Evolutionary conservation across 2,888 invertebrate genomes (phyloP).

Genomic region (Agonopterix arenella): DNA sequence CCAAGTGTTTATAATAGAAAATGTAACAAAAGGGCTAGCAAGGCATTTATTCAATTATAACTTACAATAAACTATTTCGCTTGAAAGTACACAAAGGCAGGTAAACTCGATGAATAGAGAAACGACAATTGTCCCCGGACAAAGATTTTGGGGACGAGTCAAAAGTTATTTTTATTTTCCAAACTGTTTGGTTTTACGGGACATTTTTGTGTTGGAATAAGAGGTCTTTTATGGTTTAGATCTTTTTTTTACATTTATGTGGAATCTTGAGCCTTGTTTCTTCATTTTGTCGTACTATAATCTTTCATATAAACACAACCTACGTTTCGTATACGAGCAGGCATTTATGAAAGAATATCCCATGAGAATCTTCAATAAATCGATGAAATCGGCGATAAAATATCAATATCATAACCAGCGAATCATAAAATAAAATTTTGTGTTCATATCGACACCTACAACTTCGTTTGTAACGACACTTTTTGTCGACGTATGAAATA

Average conservation of each 20-base stretch:
- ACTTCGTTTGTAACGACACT: conserved; percentile 19
- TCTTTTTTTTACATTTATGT: too few relatives aligned
- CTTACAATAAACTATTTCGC: conserved; percentile 61
- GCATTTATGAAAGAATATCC: too few relatives aligned
- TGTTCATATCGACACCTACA: conserved; percentile 33
- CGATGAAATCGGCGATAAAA: conserved; percentile 21
- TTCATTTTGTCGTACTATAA: too few relatives aligned
- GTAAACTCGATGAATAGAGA: conserved; percentile 59
- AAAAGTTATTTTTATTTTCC: conserved; percentile 10
- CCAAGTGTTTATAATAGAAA: conserved; percentile 11
- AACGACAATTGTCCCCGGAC: conserved; percentile 54
- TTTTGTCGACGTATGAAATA: conserved; percentile 21
- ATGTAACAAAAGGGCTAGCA: conserved; percentile 39
- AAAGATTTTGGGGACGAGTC: conserved; percentile 65
- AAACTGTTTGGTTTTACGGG: background rate
- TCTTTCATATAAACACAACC: too few relatives aligned
- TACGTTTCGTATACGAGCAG: too few relatives aligned
- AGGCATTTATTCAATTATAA: conserved; percentile 72
- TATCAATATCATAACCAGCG: conserved; percentile 25
- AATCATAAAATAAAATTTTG: conserved; percentile 27
- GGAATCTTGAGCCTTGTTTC: too few relatives aligned
- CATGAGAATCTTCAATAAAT: conserved; percentile 28
- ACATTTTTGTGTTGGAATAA: conserved; percentile 23
- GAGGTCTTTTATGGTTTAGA: conserved; percentile 26
- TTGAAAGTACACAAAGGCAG: conserved; percentile 69